phyloP scores from a whole-genome alignment of 2,113 vertebrate genomes.

The Pantherophis guttatus region DNA sequence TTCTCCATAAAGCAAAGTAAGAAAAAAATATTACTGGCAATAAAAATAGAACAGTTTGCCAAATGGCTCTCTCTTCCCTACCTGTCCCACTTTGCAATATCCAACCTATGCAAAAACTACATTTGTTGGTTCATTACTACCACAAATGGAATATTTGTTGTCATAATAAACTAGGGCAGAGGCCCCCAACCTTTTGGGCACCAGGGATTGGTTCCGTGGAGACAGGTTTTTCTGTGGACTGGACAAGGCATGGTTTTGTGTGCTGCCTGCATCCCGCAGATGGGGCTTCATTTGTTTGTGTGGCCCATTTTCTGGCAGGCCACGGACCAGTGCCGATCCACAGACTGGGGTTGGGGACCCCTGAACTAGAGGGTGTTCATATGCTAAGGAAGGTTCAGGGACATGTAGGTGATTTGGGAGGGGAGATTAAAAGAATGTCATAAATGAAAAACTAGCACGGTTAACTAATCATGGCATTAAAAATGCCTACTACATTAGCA shows the following conservation, averaged over 20 bases:
- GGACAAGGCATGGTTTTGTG: no score
- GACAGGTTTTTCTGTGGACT: no score
- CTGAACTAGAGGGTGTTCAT: slow-evolving; percentile 20
- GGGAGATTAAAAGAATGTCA: background rate
- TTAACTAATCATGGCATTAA: slow-evolving; percentile 44
- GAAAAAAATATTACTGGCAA: slow-evolving; percentile 44
- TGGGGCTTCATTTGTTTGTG: no score
- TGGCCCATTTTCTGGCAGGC: no score
- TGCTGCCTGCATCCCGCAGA: no score
- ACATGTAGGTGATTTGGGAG: background rate
- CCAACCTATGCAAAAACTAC: slow-evolving; percentile 36
- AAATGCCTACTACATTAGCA: slow-evolving; percentile 50
- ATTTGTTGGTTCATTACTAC: slow-evolving; percentile 55
- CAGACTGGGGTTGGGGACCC: no score
- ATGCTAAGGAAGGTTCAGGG: slow-evolving; percentile 4
- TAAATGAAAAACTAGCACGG: slow-evolving; percentile 41
- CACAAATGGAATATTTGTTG: slow-evolving; percentile 52
- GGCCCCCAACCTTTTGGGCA: no score
- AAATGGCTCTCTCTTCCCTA: slow-evolving; percentile 44
- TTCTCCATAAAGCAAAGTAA: slow-evolving; percentile 57
- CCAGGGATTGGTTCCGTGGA: no score
- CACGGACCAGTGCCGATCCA: no score
- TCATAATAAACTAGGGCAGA: slow-evolving; percentile 20
- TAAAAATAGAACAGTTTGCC: slow-evolving; percentile 48
- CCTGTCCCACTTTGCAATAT: background rate